These are phyloP conservation scores for Rousettus madagascariensis DNA, from an alignment of 2,797 vertebrate genomes.

Conservation along the genomic window DNA sequence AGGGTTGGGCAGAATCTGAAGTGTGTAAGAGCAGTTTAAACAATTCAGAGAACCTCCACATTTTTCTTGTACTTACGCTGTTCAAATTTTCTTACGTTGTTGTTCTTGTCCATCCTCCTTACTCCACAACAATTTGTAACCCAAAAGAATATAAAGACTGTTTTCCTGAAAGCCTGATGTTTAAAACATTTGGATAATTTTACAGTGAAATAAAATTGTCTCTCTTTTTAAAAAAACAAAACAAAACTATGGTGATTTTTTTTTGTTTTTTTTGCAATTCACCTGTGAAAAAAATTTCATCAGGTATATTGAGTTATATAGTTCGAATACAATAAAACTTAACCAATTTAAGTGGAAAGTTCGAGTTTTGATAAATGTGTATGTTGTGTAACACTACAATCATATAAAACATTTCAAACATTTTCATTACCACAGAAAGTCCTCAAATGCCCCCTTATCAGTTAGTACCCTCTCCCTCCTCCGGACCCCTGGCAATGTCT, in stretches of 20 bases:
- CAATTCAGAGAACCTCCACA: background rate
- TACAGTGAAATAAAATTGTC: background rate
- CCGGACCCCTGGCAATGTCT: background rate
- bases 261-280: conserved; percentile 33
- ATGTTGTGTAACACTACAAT: background rate
- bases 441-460: background rate
- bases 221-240: background rate
- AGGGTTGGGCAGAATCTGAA: background rate
- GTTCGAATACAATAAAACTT: conserved; percentile 43
- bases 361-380: conserved; percentile 6
- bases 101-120: background rate
- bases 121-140: background rate
- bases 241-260: background rate
- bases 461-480: background rate
- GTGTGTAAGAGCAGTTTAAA: background rate
- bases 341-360: background rate
- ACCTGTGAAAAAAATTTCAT: background rate
- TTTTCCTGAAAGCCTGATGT: background rate
- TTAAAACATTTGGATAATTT: conserved; percentile 42
- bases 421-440: background rate
- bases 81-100: background rate
- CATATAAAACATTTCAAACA: background rate
- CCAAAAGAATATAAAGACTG: background rate
- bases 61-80: background rate
- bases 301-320: background rate